phyloP scores from a whole-genome alignment of 2,113 vertebrate genomes.

The Misgurnus mizolepis region DNA sequence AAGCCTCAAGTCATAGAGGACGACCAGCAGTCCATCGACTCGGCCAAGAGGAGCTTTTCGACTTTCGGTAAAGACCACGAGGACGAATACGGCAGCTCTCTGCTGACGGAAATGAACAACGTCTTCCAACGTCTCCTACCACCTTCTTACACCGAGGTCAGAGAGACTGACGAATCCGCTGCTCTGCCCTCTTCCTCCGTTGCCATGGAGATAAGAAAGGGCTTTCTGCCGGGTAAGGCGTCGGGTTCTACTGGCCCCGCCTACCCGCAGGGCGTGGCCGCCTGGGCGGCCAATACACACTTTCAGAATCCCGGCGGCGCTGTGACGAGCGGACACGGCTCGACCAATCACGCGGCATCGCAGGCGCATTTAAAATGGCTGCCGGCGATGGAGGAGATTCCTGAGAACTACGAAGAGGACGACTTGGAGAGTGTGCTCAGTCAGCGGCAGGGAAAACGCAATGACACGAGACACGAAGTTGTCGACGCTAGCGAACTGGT shows the following conservation, averaged over 20 bases:
- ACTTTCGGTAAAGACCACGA: constrained; percentile 91
- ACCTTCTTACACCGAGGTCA: constrained; percentile 81
- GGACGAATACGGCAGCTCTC: constrained; percentile 73
- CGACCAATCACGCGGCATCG: constrained; percentile 46
- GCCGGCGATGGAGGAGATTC: constrained; percentile 98
- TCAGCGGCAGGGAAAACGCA: constrained; percentile 76
- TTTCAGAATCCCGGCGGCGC: constrained; percentile 85
- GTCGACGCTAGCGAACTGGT: constrained; percentile 93
- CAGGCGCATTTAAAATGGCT: constrained; percentile 94
- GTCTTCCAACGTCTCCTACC: constrained; percentile 95
- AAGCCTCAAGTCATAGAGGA: constrained; percentile 73
- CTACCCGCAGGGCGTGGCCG: constrained; percentile 90
- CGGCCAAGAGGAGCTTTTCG: constrained; percentile 90
- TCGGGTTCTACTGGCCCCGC: constrained; percentile 48
- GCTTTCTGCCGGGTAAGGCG: constrained; percentile 79
- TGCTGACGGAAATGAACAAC: constrained; percentile 95
- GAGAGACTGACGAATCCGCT: constrained; percentile 65
- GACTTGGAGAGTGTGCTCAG: constrained; percentile 93
- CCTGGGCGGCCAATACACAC: constrained; percentile 93
- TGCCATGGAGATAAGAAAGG: constrained; percentile 86
- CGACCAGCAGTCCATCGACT: constrained; percentile 77
- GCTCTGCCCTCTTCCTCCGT: constrained; percentile 53
- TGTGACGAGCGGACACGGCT: constrained; percentile 56
- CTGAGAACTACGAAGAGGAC: constrained; percentile 95
- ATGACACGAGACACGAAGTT: constrained; percentile 86